A percentile compares a stretch with the other conserved stretches of the same genome.
Evolutionary conservation across 2,888 invertebrate species (phyloP).

Genomic region (Pteria penguin): DNA sequence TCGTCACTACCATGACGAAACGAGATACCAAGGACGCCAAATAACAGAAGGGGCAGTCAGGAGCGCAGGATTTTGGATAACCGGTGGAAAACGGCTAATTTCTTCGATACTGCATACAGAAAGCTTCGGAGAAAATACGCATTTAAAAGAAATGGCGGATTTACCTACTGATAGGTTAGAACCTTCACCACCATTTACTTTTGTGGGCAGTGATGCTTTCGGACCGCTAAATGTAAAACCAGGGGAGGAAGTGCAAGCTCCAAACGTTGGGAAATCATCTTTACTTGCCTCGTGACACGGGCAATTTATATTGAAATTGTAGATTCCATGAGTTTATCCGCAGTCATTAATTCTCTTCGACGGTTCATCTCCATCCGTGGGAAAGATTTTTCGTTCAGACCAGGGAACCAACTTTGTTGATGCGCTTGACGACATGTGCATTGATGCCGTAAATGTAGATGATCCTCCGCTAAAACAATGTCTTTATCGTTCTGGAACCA

Average conservation of each 20-base stretch:
- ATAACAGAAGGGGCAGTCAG: slow-evolving; percentile 48
- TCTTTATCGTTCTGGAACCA: slow-evolving; percentile 26
- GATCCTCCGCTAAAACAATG: slow-evolving; percentile 21
- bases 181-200: slow-evolving; percentile 39
- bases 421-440: slow-evolving; percentile 33
- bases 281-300: slow-evolving; percentile 48
- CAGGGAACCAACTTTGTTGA: slow-evolving; percentile 53
- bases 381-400: slow-evolving; percentile 45
- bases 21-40: slow-evolving; percentile 45
- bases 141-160: slow-evolving; percentile 49
- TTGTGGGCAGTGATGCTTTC: slow-evolving; percentile 50
- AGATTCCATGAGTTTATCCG: slow-evolving; percentile 45
- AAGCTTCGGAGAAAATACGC: slow-evolving; percentile 43
- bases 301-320: slow-evolving; percentile 53
- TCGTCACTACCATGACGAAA: slow-evolving; percentile 37
- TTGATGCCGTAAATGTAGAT: slow-evolving; percentile 46
- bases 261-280: slow-evolving; percentile 55
- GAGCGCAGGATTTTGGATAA: slow-evolving; percentile 49
- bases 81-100: slow-evolving; percentile 43
- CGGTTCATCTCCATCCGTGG: slow-evolving; percentile 48
- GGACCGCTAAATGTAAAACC: slow-evolving; percentile 46
- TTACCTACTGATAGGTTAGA: slow-evolving; percentile 43
- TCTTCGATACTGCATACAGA: slow-evolving; percentile 43
- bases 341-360: slow-evolving; percentile 49
- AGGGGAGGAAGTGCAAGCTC: slow-evolving; percentile 37